Percentiles rank a stretch among this genome's conserved stretches.
phyloP scores from a whole-genome alignment of 2,797 vertebrate species.

The Margarornis squamiger region DNA sequence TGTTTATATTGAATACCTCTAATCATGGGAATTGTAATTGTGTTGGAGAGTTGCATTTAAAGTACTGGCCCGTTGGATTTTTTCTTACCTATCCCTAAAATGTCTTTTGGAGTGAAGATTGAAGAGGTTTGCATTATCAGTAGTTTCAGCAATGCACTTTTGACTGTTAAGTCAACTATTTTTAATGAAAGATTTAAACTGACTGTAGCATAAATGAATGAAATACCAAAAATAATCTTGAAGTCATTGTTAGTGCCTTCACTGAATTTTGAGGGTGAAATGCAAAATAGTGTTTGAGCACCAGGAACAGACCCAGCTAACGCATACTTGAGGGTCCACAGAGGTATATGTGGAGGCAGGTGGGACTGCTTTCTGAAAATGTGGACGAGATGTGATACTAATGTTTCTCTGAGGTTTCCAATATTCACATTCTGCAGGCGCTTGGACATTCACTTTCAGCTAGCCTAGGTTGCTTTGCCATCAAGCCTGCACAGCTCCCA shows the following conservation, averaged over 20 bases:
- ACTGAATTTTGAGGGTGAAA: not conserved
- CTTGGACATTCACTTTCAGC: not conserved
- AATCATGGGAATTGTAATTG: not conserved
- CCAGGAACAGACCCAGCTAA: not conserved
- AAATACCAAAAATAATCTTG: not conserved
- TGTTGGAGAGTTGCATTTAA: not conserved
- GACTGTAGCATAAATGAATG: not conserved
- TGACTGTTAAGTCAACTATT: not conserved
- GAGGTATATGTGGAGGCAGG: not conserved
- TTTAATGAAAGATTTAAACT: not conserved
- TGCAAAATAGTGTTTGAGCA: not conserved
- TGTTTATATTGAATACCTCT: not conserved
- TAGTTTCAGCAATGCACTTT: not conserved
- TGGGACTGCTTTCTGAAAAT: not conserved
- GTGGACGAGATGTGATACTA: not conserved
- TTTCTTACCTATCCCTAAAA: not conserved
- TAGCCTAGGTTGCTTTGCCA: not conserved
- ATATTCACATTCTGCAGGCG: not conserved
- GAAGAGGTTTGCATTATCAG: not conserved
- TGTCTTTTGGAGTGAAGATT: not conserved
- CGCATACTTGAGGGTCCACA: not conserved
- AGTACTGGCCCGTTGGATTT: not conserved
- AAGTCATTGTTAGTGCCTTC: not conserved
- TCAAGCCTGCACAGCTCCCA: rapidly evolving
- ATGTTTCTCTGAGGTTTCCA: not conserved